These are phyloP conservation scores for Hypomesus transpacificus DNA, from an alignment of 2,113 vertebrate species.

Conservation along the genomic window DNA sequence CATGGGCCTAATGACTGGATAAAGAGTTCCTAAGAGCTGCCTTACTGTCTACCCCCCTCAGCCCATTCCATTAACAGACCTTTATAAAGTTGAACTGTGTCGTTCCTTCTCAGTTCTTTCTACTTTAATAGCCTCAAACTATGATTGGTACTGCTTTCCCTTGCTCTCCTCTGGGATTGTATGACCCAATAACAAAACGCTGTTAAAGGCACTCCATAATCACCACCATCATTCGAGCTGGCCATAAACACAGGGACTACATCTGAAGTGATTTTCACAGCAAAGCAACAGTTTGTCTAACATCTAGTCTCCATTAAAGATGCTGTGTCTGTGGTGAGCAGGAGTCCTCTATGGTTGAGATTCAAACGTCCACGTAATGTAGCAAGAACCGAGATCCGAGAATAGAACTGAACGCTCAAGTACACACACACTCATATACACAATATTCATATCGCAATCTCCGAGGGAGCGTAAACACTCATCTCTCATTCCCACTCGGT, in stretches of 20 bases:
- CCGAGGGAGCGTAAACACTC: slow-evolving; percentile 50
- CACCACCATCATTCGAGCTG: slow-evolving; percentile 13
- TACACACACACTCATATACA: slow-evolving; percentile 15
- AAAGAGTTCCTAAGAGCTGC: too few species aligned
- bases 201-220: slow-evolving; percentile 33
- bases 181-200: slow-evolving; percentile 4
- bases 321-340: too few species aligned
- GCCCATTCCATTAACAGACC: too few species aligned
- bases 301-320: neutral
- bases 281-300: neutral
- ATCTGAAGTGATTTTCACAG: neutral
- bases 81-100: too few species aligned
- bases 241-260: slow-evolving; percentile 10
- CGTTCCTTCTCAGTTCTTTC: neutral
- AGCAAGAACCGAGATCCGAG: too few species aligned
- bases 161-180: neutral
- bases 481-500: slow-evolving; percentile 61
- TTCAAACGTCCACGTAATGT: too few species aligned
- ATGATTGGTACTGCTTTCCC: neutral
- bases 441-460: slow-evolving; percentile 21
- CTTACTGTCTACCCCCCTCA: too few species aligned
- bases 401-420: neutral
- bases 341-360: too few species aligned
- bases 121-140: neutral
- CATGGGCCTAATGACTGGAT: too few species aligned